Conservation (phyloP, 2,113 vertebrate genomes). For the Oriolus oriolus region DNA sequence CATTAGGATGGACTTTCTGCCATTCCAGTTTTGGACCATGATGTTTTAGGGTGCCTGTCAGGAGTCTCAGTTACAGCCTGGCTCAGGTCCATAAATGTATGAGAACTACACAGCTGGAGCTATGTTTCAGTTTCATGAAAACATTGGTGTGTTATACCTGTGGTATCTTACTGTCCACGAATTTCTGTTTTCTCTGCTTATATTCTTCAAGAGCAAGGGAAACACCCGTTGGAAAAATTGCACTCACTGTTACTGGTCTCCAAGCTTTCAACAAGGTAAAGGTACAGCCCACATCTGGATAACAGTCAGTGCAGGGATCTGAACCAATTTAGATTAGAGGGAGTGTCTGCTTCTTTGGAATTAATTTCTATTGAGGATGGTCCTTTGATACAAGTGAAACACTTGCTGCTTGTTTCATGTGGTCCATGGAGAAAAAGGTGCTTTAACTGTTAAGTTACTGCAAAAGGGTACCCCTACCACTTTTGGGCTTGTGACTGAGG, state of each 20-base stretch:
- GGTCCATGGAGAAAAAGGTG: background rate
- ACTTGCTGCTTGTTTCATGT: background rate
- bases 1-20: background rate
- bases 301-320: background rate
- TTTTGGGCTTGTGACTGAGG: background rate
- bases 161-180: rapidly evolving
- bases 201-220: background rate
- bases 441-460: background rate
- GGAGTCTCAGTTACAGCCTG: background rate
- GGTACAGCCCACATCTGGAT: rapidly evolving
- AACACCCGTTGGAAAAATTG: rapidly evolving
- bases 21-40: background rate
- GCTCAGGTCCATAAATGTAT: rapidly evolving
- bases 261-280: background rate
- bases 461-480: background rate
- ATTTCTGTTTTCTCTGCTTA: background rate
- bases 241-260: background rate
- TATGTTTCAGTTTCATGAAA: background rate
- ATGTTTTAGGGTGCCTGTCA: background rate
- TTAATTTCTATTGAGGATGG: background rate
- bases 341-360: background rate
- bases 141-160: background rate
- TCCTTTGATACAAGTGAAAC: background rate
- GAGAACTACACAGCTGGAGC: background rate
- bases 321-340: background rate